Evolutionary conservation across 2,888 invertebrate species (phyloP).

Genomic region (Sinotaia quadrata): DNA sequence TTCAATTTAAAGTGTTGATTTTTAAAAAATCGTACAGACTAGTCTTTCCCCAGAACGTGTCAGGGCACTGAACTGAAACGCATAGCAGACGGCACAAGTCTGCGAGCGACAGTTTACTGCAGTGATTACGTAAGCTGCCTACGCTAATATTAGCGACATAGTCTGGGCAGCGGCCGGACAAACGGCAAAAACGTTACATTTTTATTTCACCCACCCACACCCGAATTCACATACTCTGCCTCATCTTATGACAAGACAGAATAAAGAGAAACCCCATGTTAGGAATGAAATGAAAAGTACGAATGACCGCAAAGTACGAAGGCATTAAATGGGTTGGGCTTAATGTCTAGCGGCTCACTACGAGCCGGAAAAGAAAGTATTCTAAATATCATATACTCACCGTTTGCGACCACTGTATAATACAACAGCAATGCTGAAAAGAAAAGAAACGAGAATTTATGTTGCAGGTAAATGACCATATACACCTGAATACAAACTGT

Average conservation of each 20-base stretch:
- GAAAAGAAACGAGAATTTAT: background rate
- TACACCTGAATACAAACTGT: background rate
- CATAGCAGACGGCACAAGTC: slow-evolving; percentile 16
- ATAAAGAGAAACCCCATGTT: background rate
- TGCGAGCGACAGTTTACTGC: slow-evolving; percentile 18
- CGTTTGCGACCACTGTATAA: slow-evolving; percentile 30
- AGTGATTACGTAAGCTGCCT: slow-evolving; percentile 24
- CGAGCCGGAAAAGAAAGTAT: background rate
- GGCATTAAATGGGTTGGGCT: background rate
- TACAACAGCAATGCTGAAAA: slow-evolving; percentile 30
- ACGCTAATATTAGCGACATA: slow-evolving; percentile 21
- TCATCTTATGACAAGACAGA: background rate
- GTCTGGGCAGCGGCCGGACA: background rate
- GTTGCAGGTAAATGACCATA: background rate
- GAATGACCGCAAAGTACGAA: no score
- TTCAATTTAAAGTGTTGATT: no score
- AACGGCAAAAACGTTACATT: no score
- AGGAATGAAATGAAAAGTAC: background rate
- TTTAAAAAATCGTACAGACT: no score
- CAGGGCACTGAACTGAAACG: no score
- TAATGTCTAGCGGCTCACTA: background rate
- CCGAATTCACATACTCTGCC: background rate
- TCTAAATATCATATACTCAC: slow-evolving; percentile 13
- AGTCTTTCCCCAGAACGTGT: no score
- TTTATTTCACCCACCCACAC: background rate